Percentiles rank a stretch among this genome's conserved stretches.
phyloP scores from a whole-genome alignment of 2,888 invertebrate genomes.

The Zygothrica quintamaculata region DNA sequence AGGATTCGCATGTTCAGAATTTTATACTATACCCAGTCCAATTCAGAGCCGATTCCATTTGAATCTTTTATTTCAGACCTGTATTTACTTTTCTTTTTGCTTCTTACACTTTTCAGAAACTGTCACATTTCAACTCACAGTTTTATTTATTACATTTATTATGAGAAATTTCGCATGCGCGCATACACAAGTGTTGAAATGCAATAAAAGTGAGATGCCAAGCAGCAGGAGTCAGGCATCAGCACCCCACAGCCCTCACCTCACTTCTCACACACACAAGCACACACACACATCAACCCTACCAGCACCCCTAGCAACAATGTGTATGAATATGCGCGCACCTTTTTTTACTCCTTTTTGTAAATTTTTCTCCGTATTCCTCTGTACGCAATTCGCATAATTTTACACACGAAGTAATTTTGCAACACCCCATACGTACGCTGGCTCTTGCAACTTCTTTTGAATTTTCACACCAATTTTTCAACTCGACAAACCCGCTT shows the following conservation, averaged over 20 bases:
- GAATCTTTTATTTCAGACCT: slow-evolving; percentile 19
- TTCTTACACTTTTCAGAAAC: slow-evolving; percentile 52
- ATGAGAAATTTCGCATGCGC: slow-evolving; percentile 80
- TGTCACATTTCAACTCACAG: slow-evolving; percentile 80
- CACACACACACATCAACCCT: slow-evolving; percentile 20
- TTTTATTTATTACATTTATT: slow-evolving; percentile 80
- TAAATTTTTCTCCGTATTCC: slow-evolving; percentile 38
- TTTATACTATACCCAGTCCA: slow-evolving; percentile 4
- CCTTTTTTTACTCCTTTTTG: slow-evolving; percentile 55
- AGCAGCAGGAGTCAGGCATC: slow-evolving; percentile 45
- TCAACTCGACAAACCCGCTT: slow-evolving; percentile 79
- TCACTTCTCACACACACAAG: background rate
- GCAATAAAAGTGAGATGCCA: slow-evolving; percentile 80
- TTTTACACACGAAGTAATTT: slow-evolving; percentile 81
- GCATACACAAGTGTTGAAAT: slow-evolving; percentile 78
- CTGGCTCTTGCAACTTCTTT: slow-evolving; percentile 74
- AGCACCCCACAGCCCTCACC: slow-evolving; percentile 1
- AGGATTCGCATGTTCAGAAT: slow-evolving; percentile 27
- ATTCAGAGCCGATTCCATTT: slow-evolving; percentile 16
- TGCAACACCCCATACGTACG: slow-evolving; percentile 72
- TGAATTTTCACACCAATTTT: slow-evolving; percentile 83
- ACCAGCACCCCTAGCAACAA: slow-evolving; percentile 31
- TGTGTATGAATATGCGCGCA: slow-evolving; percentile 78
- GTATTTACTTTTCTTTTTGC: slow-evolving; percentile 12
- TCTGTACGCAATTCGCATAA: slow-evolving; percentile 79